A percentile compares a stretch with the other conserved stretches of the same genome.
Evolutionary conservation across 2,888 invertebrate genomes (phyloP).

Genomic region (Kuschelorhynchus macadamiae): DNA sequence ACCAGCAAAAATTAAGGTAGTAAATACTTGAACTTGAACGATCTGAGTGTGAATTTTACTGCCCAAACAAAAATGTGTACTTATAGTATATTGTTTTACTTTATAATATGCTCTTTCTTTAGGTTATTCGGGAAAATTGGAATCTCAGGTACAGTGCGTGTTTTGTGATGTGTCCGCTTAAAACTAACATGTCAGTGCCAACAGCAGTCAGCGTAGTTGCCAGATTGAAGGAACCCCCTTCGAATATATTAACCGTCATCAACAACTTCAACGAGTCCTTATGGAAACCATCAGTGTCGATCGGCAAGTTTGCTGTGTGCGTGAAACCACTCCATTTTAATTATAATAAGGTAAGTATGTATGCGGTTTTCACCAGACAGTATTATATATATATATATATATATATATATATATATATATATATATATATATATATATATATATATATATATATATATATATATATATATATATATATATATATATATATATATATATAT

Average conservation of each 20-base stretch:
- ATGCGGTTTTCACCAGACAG: neutral
- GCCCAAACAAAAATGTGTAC: too few relatives aligned
- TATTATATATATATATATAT: neutral
- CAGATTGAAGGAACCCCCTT: constrained; percentile 73
- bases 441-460: too few relatives aligned
- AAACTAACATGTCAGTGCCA: constrained; percentile 74
- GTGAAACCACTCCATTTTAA: constrained; percentile 93
- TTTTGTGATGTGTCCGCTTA: constrained; percentile 86
- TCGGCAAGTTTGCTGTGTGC: constrained; percentile 79
- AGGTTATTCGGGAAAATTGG: constrained; percentile 94
- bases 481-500: too few relatives aligned
- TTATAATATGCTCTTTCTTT: too few relatives aligned
- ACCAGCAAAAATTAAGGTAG: constrained; percentile 82
- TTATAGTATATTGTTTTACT: too few relatives aligned
- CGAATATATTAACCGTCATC: constrained; percentile 77
- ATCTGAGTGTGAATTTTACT: too few relatives aligned
- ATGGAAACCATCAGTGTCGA: constrained; percentile 63
- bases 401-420: too few relatives aligned
- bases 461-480: too few relatives aligned
- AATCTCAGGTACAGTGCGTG: constrained; percentile 93
- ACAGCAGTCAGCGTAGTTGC: constrained; percentile 80
- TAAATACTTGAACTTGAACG: too few relatives aligned
- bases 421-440: too few relatives aligned
- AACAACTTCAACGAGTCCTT: constrained; percentile 71
- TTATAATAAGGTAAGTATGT: constrained; percentile 77